Evolutionary conservation across 2,888 invertebrate species (phyloP).

Genomic region (Lamproptera curius): DNA sequence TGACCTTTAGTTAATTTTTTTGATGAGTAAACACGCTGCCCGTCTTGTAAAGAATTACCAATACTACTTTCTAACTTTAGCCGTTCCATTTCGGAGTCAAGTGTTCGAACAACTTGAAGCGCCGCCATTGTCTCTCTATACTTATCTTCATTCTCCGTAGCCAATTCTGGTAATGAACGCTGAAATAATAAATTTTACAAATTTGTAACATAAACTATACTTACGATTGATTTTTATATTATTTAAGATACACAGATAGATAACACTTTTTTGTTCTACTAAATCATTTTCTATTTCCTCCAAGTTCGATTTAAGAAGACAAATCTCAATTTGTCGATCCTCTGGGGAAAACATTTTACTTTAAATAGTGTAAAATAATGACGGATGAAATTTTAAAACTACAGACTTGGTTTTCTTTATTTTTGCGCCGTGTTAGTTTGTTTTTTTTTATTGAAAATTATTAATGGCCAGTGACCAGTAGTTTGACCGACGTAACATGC

Average conservation of each 20-base stretch:
- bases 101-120: constrained; percentile 41
- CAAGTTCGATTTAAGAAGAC: constrained; percentile 54
- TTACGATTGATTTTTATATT: too few species aligned
- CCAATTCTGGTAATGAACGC: constrained; percentile 49
- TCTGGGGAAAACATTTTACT: constrained; percentile 61
- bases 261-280: constrained; percentile 27
- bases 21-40: too few species aligned
- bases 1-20: too few species aligned
- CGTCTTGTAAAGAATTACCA: too few species aligned
- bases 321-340: constrained; percentile 60
- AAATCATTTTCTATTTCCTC: constrained; percentile 56
- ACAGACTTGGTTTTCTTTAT: background rate
- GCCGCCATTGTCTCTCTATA: constrained; percentile 45
- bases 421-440: background rate
- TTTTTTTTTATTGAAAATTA: too few species aligned
- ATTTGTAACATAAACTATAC: background rate
- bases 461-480: too few species aligned
- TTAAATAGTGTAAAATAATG: too few species aligned
- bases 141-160: constrained; percentile 52
- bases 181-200: constrained; percentile 26
- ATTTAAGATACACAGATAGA: background rate
- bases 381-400: background rate
- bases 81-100: constrained; percentile 44
- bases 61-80: constrained; percentile 47
- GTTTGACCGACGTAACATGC: too few species aligned